phyloP scores from a whole-genome alignment of 2,888 invertebrate species.

The Bombylius major region DNA sequence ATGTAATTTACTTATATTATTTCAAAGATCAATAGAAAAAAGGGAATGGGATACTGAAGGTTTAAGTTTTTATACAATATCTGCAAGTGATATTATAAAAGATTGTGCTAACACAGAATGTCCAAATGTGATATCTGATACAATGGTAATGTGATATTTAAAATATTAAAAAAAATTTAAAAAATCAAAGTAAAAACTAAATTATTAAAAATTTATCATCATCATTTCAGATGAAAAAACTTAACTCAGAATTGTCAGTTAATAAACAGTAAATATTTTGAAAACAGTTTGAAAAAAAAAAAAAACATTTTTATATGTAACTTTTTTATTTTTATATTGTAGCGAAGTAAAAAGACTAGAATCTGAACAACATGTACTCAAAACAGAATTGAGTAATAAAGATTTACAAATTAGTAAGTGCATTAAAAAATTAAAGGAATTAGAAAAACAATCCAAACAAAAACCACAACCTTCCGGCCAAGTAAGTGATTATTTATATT shows the following conservation, averaged over 20 bases:
- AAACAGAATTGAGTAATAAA: constrained; percentile 5
- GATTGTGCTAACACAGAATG: not conserved
- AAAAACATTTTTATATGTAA: not conserved
- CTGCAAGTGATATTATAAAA: constrained; percentile 31
- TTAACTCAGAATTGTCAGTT: constrained; percentile 5
- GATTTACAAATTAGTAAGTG: not conserved
- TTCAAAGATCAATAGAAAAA: constrained; percentile 34
- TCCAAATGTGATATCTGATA: no score
- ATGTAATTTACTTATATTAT: constrained; percentile 36
- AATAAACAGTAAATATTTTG: constrained; percentile 7
- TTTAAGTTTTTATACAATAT: constrained; percentile 36
- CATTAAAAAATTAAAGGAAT: no score
- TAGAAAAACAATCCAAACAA: no score
- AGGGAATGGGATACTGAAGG: constrained; percentile 33
- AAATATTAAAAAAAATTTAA: not conserved
- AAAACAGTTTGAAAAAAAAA: not conserved
- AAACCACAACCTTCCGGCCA: no score
- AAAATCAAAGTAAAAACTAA: not conserved
- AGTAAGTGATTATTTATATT: no score
- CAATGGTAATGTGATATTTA: not conserved
- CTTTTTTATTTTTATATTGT: not conserved
- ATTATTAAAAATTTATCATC: not conserved
- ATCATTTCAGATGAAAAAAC: constrained; percentile 3
- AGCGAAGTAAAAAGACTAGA: constrained; percentile 8
- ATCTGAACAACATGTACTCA: constrained; percentile 5